A percentile compares a stretch with the other conserved stretches of the same genome.
Evolutionary conservation across 2,113 vertebrate genomes (phyloP).

Genomic region (Passer domesticus): DNA sequence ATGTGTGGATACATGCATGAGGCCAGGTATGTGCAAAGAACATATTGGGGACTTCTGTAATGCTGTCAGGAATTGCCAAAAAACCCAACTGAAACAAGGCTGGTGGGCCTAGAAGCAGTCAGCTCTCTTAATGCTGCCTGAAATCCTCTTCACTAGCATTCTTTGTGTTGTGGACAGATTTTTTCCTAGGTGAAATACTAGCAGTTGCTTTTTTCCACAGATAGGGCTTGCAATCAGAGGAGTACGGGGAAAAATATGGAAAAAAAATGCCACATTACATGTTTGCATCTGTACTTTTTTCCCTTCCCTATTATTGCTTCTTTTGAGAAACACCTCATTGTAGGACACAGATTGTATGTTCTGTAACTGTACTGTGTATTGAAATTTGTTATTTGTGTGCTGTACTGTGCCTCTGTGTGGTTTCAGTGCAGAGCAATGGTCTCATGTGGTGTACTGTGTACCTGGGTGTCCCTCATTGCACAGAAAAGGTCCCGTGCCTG

Average conservation of each 20-base stretch:
- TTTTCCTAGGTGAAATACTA: background rate
- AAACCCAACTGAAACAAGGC: background rate
- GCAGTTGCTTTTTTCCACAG: background rate
- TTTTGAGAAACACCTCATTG: background rate
- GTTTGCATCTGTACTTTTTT: background rate
- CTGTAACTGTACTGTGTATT: background rate
- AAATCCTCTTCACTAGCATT: background rate
- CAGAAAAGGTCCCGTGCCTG: background rate
- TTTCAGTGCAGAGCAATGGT: background rate
- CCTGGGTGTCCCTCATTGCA: background rate
- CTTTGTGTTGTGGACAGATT: background rate
- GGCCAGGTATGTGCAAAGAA: background rate
- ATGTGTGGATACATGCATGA: background rate
- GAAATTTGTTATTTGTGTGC: background rate
- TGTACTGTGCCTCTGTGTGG: background rate
- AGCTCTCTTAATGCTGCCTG: background rate
- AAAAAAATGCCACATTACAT: background rate
- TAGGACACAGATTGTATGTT: background rate
- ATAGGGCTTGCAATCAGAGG: background rate
- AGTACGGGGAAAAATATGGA: background rate
- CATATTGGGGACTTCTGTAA: fast-evolving
- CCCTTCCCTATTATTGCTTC: background rate
- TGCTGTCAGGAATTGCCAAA: background rate
- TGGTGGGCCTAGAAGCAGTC: background rate
- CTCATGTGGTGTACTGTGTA: fast-evolving